Evolutionary conservation across 2,797 vertebrate species (phyloP), one percentile per base, ranked within the genome.

Genomic region (Rhabdophis nuchalis): DNA sequence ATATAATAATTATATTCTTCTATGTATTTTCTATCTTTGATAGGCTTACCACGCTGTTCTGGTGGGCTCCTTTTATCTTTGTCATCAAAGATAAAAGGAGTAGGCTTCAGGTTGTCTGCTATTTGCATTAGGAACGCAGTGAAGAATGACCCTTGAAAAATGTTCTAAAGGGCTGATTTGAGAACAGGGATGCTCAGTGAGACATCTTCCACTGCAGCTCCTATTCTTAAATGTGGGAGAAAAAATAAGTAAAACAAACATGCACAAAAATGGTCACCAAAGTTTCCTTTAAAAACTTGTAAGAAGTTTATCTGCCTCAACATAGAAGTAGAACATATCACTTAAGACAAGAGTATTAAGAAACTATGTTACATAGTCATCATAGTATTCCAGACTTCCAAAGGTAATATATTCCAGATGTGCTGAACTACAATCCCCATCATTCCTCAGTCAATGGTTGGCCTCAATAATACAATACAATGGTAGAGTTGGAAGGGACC

Each of bases 21-120:
- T 92, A 36, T 41, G 41, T 92, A n/a, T 94, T 94, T 57, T 87
- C 41, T 93, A 20, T 23, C 46, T 96, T 96, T 96, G 85, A 96
- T 92, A 91, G 89, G 18, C 27, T 95, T 89, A 85, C 88, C 85
- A 61, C 92, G 53, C 86, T 85, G 86, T 93, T 86, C 94, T 85
- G 85, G 13, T 87, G 94, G 54, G 32, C 58, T 54, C 4, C 86
- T 77, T 94, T 94, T 93, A 87, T 53, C n/a, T 92, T 94, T 41
- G 92, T 85, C 87, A 91, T 95, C 88, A 90, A 92, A 72, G 23
- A 61, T 92, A 46, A 88, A 56, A 93, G 89, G 6, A 46, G 86
- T 10, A 18, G 61, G 58, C 91, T 93, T 93, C 87, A 89, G 89
- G 61, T 46, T 46, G 12, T 86, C n/a, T 57, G 27, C 85, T 89